Percentiles rank a stretch among this genome's conserved stretches.
Conservation (phyloP, 2,888 invertebrate species). For the Oxyscelio sp. region DNA sequence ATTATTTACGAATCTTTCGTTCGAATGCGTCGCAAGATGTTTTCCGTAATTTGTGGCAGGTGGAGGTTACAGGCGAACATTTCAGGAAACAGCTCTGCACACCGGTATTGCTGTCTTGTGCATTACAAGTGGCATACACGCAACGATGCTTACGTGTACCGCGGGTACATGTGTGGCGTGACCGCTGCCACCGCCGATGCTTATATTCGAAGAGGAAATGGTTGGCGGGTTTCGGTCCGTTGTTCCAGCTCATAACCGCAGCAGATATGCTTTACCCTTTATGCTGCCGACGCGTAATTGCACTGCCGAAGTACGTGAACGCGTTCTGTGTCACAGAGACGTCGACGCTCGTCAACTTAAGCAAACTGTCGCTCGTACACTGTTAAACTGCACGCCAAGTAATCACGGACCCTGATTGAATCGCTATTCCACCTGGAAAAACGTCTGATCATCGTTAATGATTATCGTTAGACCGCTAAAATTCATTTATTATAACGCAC, state of each 20-base stretch:
- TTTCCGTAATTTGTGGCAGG: conserved; percentile 52
- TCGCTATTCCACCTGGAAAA: conserved; percentile 30
- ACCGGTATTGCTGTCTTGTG: conserved; percentile 55
- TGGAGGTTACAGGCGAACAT: conserved; percentile 53
- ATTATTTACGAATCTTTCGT: no score
- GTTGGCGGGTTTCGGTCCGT: conserved; percentile 52
- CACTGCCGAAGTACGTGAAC: conserved; percentile 58
- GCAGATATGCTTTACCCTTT: conserved; percentile 71
- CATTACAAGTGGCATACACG: conserved; percentile 57
- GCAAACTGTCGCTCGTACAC: conserved; percentile 40
- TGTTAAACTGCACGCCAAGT: conserved; percentile 43
- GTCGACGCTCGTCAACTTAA: conserved; percentile 59
- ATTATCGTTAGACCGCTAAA: background rate
- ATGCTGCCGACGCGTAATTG: conserved; percentile 60
- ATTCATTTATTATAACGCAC: background rate
- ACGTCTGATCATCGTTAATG: background rate
- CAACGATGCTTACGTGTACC: conserved; percentile 47
- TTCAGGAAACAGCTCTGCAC: conserved; percentile 44
- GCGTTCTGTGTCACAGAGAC: conserved; percentile 59
- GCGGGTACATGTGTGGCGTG: conserved; percentile 57
- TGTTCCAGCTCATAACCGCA: conserved; percentile 70
- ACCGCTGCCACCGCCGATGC: conserved; percentile 63
- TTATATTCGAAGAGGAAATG: conserved; percentile 65
- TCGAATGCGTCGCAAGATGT: conserved; percentile 43
- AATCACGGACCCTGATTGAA: conserved; percentile 38